Conservation (phyloP, 23 tunicate species). For the Styela plicata region DNA sequence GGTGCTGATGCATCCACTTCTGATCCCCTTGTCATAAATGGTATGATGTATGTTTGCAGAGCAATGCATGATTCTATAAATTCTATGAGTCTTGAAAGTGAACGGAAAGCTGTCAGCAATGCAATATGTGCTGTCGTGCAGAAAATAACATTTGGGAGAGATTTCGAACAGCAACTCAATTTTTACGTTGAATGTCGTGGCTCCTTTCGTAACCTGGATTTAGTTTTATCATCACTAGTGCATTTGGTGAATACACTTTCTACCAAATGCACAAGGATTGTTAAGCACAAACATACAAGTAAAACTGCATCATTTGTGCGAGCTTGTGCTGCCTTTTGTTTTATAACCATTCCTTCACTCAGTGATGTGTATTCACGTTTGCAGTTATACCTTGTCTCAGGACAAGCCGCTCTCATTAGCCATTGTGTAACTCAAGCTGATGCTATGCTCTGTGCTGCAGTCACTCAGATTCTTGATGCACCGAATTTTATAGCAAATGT, state of each 20-base stretch:
- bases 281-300: constrained; percentile 79
- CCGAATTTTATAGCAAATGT: not conserved
- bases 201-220: constrained; percentile 60
- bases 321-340: constrained; percentile 83
- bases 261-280: constrained; percentile 45
- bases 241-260: constrained; percentile 84
- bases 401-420: constrained; percentile 78
- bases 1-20: constrained; percentile 24
- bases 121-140: constrained; percentile 50
- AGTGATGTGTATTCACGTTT: constrained; percentile 32
- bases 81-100: constrained; percentile 71
- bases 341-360: constrained; percentile 88
- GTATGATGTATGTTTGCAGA: constrained; percentile 71
- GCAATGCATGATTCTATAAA: constrained; percentile 81
- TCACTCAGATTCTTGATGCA: constrained; percentile 56
- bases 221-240: constrained; percentile 56
- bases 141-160: constrained; percentile 83
- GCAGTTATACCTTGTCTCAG: constrained; percentile 63
- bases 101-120: constrained; percentile 41
- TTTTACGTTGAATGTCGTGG: constrained; percentile 90
- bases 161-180: constrained; percentile 89
- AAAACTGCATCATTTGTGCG: constrained; percentile 89
- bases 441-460: constrained; percentile 74
- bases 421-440: constrained; percentile 91
- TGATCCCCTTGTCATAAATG: constrained; percentile 69